phyloP scores from a whole-genome alignment of 2,888 invertebrate genomes.

The Coenonympha arcania region DNA sequence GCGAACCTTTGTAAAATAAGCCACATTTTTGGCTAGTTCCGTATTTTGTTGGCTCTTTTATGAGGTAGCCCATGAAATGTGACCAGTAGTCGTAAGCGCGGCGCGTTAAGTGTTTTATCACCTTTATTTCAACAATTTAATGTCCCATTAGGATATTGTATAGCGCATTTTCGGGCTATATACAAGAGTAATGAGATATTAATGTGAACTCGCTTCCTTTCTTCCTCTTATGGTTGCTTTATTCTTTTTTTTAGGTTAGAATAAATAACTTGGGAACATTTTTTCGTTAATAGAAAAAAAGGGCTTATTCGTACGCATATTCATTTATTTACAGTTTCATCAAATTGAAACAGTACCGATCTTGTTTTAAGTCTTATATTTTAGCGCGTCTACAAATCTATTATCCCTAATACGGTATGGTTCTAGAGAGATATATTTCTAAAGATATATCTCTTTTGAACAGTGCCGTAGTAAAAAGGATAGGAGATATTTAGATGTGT shows the following conservation, averaged over 20 bases:
- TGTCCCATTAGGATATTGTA: slow-evolving; percentile 26
- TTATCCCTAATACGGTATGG: no score
- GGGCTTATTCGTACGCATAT: no score
- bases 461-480: no score
- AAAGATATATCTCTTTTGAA: no score
- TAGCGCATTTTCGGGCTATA: slow-evolving; percentile 15
- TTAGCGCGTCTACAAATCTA: no score
- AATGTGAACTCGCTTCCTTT: slow-evolving; percentile 7
- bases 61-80: not conserved
- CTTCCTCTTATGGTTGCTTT: not conserved
- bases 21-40: not conserved
- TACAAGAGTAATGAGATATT: slow-evolving; percentile 20
- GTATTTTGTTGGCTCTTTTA: slow-evolving; percentile 1
- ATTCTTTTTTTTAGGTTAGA: not conserved
- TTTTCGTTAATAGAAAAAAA: not conserved
- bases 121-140: slow-evolving; percentile 26
- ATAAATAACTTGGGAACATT: not conserved
- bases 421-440: no score
- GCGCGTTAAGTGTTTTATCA: slow-evolving; percentile 26
- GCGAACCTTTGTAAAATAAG: not conserved
- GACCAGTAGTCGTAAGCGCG: slow-evolving; percentile 9
- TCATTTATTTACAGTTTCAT: no score
- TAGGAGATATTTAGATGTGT: no score
- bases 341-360: no score
- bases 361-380: no score